A percentile compares a stretch with the other conserved stretches of the same genome.
Evolutionary conservation across 2,888 invertebrate genomes (phyloP).

Genomic region (Metalampra italica): DNA sequence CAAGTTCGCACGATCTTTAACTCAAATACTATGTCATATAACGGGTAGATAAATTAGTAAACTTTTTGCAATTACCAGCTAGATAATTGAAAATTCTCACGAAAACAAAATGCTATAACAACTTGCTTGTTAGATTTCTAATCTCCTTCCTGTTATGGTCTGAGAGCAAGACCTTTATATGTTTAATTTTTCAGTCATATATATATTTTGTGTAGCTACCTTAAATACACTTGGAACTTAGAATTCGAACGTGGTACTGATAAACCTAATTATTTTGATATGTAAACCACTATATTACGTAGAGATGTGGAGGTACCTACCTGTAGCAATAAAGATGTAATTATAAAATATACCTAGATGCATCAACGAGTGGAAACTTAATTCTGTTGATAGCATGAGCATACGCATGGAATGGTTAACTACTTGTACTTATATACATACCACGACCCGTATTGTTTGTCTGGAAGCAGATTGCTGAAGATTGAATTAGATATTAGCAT

Average conservation of each 20-base stretch:
- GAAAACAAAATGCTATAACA: conserved; percentile 26
- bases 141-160: conserved; percentile 1
- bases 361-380: too few species aligned
- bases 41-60: conserved; percentile 29
- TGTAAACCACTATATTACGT: too few species aligned
- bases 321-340: too few species aligned
- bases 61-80: conserved; percentile 22
- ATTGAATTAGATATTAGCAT: conserved; percentile 49
- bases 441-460: conserved; percentile 10
- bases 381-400: too few species aligned
- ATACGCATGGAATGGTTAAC: not conserved
- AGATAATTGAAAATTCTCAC: conserved; percentile 38
- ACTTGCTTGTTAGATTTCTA: conserved; percentile 7
- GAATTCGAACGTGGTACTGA: too few species aligned
- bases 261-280: too few species aligned
- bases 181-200: not conserved
- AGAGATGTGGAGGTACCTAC: too few species aligned
- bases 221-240: too few species aligned
- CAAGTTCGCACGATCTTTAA: conserved; percentile 53
- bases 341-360: too few species aligned
- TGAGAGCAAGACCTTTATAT: conserved; percentile 4
- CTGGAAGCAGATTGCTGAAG: conserved; percentile 24
- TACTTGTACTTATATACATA: not conserved
- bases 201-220: too few species aligned
- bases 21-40: conserved; percentile 40